Percentiles rank a stretch among this genome's conserved stretches.
Evolutionary conservation across 2,888 invertebrate genomes (phyloP).

Genomic region (Troilus luridus): DNA sequence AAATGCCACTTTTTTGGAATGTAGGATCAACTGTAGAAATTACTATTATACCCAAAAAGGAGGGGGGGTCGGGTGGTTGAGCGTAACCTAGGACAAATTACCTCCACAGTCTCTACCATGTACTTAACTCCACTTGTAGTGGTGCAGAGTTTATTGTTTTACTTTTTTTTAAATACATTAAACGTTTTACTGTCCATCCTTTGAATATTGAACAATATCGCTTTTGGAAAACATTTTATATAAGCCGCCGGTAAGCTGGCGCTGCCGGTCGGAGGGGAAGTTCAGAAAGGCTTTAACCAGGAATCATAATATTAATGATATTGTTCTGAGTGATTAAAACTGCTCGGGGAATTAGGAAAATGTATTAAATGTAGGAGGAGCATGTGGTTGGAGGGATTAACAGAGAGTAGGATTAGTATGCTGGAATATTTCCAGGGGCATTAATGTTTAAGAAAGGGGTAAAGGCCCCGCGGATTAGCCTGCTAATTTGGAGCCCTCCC

Average conservation of each 20-base stretch:
- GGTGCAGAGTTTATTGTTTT: too few species aligned
- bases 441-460: constrained; percentile 57
- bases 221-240: too few species aligned
- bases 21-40: too few species aligned
- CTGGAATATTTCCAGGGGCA: constrained; percentile 51
- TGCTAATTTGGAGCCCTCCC: constrained; percentile 27
- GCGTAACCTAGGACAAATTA: too few species aligned
- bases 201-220: too few species aligned
- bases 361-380: constrained; percentile 48
- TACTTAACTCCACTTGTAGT: too few species aligned
- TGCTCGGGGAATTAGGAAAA: constrained; percentile 35
- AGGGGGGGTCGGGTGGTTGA: too few species aligned
- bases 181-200: too few species aligned
- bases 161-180: too few species aligned
- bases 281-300: constrained; percentile 47
- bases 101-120: too few species aligned
- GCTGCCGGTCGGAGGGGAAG: not conserved
- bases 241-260: not conserved
- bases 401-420: constrained; percentile 47
- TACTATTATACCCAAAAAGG: too few species aligned
- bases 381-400: constrained; percentile 51
- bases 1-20: too few species aligned
- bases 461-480: constrained; percentile 46
- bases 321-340: constrained; percentile 56
- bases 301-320: constrained; percentile 56